phyloP scores from a whole-genome alignment of 2,888 invertebrate species.

The Parelbella ahira region DNA sequence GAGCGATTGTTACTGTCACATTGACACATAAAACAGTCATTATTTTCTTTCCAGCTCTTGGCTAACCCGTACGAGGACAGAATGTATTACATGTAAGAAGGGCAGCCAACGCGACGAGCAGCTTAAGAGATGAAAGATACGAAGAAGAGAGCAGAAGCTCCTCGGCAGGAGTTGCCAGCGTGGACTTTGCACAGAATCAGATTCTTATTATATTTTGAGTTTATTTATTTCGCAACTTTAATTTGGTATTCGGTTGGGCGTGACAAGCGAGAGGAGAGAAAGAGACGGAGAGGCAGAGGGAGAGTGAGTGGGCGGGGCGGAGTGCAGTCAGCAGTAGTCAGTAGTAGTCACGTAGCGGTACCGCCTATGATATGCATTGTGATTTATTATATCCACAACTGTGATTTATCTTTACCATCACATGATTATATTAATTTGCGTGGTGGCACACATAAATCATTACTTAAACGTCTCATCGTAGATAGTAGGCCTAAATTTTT shows the following conservation, averaged over 20 bases:
- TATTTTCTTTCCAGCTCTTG: slow-evolving; percentile 46
- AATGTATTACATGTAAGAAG: slow-evolving; percentile 54
- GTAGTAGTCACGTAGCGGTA: slow-evolving; percentile 69
- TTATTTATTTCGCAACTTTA: slow-evolving; percentile 56
- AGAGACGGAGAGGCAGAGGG: neutral
- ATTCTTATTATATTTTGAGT: slow-evolving; percentile 56
- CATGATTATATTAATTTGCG: slow-evolving; percentile 59
- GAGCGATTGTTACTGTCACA: too few species aligned
- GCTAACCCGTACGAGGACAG: slow-evolving; percentile 56
- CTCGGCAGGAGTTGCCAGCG: slow-evolving; percentile 44
- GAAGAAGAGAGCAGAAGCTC: slow-evolving; percentile 28
- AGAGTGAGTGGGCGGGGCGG: slow-evolving; percentile 34
- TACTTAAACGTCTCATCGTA: slow-evolving; percentile 75
- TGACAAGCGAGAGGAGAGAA: slow-evolving; percentile 26
- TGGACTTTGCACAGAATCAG: slow-evolving; percentile 61
- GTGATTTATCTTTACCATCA: slow-evolving; percentile 76
- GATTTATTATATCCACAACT: slow-evolving; percentile 69
- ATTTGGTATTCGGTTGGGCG: slow-evolving; percentile 48
- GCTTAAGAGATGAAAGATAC: slow-evolving; percentile 35
- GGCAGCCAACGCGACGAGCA: slow-evolving; percentile 53
- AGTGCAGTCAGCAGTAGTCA: slow-evolving; percentile 36
- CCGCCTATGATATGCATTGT: slow-evolving; percentile 75
- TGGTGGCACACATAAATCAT: slow-evolving; percentile 74
- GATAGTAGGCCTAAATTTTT: slow-evolving; percentile 79
- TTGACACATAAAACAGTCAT: too few species aligned